Percentiles rank a stretch among this genome's conserved stretches.
Conservation (phyloP, 2,113 vertebrate species). For the Conger conger region DNA sequence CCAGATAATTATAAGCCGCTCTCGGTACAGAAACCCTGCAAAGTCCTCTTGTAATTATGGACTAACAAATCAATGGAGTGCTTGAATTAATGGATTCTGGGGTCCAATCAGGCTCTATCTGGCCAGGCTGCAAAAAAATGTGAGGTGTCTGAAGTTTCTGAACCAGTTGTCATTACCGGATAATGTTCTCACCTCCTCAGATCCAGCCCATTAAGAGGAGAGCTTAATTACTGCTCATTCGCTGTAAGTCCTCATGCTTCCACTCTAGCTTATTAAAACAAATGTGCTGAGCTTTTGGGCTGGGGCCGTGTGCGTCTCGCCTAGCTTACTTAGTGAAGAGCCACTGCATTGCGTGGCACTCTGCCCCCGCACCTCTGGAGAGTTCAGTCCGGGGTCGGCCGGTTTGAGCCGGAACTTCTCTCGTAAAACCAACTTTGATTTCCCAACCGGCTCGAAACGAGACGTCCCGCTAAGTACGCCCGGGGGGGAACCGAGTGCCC, state of each 20-base stretch:
- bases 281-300: not conserved
- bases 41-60: constrained; percentile 7
- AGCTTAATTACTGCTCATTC: not conserved
- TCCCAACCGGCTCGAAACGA: not conserved
- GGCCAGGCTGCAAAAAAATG: not conserved
- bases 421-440: not conserved
- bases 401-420: not conserved
- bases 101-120: not conserved
- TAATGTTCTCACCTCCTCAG: not conserved
- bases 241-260: not conserved
- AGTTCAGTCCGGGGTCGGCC: not conserved
- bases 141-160: not conserved
- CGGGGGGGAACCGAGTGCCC: not conserved
- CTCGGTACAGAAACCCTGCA: not conserved
- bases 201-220: not conserved
- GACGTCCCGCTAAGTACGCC: not conserved
- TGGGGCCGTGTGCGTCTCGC: not conserved
- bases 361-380: not conserved
- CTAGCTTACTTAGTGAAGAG: not conserved
- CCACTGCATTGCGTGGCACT: no score
- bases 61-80: not conserved
- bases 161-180: not conserved
- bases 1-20: not conserved
- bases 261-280: not conserved
- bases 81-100: not conserved